A percentile compares a stretch with the other conserved stretches of the same genome.
These are phyloP conservation scores for Chaetodon trifascialis DNA, from an alignment of 2,113 vertebrate species.

Conservation along the genomic window DNA sequence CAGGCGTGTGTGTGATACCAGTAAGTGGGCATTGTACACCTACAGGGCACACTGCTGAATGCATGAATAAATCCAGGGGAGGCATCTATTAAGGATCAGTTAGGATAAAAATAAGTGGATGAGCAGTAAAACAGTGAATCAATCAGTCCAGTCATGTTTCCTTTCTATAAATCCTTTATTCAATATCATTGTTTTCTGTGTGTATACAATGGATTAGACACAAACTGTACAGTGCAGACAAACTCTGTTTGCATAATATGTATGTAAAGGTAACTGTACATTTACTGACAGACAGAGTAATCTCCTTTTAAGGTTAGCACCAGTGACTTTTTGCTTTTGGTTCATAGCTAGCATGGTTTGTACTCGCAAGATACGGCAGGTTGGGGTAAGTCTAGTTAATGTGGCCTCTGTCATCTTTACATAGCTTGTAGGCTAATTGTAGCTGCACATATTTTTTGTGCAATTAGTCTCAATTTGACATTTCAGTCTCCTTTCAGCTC, in stretches of 20 bases:
- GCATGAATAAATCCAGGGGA: background rate
- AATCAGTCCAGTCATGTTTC: conserved; percentile 29
- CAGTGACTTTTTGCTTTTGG: conserved; percentile 42
- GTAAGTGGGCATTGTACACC: background rate
- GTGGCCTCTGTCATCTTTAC: background rate
- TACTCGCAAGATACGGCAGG: conserved; percentile 6
- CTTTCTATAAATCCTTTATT: conserved; percentile 93
- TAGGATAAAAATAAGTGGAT: background rate
- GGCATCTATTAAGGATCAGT: background rate
- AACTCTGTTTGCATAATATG: conserved; percentile 89
- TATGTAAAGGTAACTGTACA: conserved; percentile 88
- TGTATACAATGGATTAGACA: conserved; percentile 92
- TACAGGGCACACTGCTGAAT: background rate
- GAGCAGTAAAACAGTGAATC: background rate
- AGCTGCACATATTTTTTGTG: background rate
- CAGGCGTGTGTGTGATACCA: background rate
- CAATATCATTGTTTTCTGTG: conserved; percentile 84
- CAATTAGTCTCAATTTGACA: background rate
- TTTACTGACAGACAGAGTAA: conserved; percentile 80
- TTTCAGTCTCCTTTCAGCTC: background rate
- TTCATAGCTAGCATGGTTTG: conserved; percentile 44
- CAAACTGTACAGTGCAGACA: conserved; percentile 93
- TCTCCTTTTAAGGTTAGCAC: conserved; percentile 62
- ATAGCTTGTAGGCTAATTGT: background rate
- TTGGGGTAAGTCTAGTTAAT: background rate